Base-by-base conservation (phyloP, 2,888 invertebrate genomes). In the Nematopogon swammerdamellus region DNA sequence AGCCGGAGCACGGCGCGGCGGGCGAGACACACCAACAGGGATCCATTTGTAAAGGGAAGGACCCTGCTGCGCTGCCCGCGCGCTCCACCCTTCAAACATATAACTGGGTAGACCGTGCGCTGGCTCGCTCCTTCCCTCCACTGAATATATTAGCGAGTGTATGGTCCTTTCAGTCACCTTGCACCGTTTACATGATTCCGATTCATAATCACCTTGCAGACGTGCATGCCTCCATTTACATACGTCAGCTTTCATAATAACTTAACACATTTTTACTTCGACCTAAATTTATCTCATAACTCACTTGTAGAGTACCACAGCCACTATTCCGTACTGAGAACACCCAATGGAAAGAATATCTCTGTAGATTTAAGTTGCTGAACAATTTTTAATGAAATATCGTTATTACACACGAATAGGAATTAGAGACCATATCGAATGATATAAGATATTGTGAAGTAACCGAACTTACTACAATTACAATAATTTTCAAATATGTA, bases 241-340 rank as follows among this genome's bases (percentile, higher is more conserved):
- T 74, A 61, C 77, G 11, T 77, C 77, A 49, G 49, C 77, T 75
- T 61, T 54, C 73, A 71, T 62, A 55, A 68, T 49, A 47, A 51
- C 64, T 71, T 67, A 68, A 64, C 73, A 68, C 57, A 63, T 45
- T 51, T 51, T 49, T 36, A 18, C 59, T 64, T 65, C 64, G 70
- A 68, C 63, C 57, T 68, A 36, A 36, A 14, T 36, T 36, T 36
- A 36, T 14, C 4, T 36, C 36, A 36, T 70, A 70, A 63, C 63
- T 72, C 72, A 73, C 67, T 68, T 73, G 29, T 50, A 50, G 44
- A 50, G 44, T 69, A 79, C 79, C 79, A 79, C 79, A 79, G 79
- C 79, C 79, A 79, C 77, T 74, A 74, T 75, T 36, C 76, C 77
- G 77, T 79, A 77, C 76, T 75, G 71, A 76, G 73, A 77, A 77